Base-by-base conservation (phyloP, 2,113 vertebrate species). In the Tyrannus savana region DNA sequence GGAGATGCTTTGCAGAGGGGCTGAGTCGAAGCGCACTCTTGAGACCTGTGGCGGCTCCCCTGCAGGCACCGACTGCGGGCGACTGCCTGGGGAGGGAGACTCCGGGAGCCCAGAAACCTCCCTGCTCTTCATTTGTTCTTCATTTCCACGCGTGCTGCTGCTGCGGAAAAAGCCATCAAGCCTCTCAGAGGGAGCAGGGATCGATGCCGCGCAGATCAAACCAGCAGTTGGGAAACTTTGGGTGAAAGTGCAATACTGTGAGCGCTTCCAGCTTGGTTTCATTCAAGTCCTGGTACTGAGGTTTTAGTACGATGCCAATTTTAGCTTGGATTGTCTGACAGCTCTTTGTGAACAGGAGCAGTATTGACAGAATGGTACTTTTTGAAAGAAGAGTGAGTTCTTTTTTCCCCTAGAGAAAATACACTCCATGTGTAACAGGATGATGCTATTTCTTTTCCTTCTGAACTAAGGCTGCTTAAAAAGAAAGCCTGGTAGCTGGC, bases 301-400 rank as follows among this genome's bases (percentile, higher is more conserved):
- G 46, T 69, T 77, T 94, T 60, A 93, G 74, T 77, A 44, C 0
- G 0, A 67, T 82, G 56, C 76, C 88, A 89, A 53, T 94, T 95
- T 94, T 91, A 95, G 69, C 77, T 89, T 67, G 83, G 68, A 92
- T 90, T 87, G 74, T 66, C 86, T 94, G 92, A 92, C 76, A 93
- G 85, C 39, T 96, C 79, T 95, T 92, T 96, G 95, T 92, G 96
- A 94, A 71, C 72, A 86, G 68, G 27, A 90, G 86, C 64, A 93
- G 74, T 94, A 94, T 92, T 92, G 95, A 92, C 90, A 92, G 75
- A 94, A 86, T 0, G 12, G 75, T 74, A 79, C 79, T 90, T 90
- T 93, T 44, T 71, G 78, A 85, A 89, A 82, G 62, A 76, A 24
- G 72, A 95, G 58, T 59, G 60, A 21, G 37, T 37, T 52, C 69